Evolutionary conservation across 2,113 vertebrate genomes (phyloP).

Genomic region (Grammomys dolichurus): DNA sequence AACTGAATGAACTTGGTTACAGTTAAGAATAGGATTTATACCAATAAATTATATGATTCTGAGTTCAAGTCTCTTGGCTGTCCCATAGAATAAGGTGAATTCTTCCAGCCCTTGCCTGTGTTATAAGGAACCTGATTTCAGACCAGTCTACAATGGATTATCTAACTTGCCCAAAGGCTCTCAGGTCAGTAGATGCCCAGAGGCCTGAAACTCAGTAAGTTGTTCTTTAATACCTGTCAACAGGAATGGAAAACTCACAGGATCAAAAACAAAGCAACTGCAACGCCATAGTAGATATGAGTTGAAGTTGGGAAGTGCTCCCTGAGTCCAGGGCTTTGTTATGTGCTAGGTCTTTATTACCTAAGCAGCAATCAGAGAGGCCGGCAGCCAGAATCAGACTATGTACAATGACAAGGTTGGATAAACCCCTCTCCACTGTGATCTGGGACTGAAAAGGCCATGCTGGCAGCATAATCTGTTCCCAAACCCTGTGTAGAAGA

Average conservation of each 20-base stretch:
- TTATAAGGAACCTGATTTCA: conserved; percentile 4
- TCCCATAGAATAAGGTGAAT: background rate
- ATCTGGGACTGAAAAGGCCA: background rate
- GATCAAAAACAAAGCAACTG: background rate
- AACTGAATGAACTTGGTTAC: background rate
- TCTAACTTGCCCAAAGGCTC: background rate
- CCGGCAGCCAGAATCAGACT: background rate
- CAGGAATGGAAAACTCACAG: background rate
- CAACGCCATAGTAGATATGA: background rate
- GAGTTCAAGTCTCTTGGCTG: background rate
- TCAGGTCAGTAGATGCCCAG: background rate
- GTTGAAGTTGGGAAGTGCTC: background rate
- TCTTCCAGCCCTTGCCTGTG: background rate
- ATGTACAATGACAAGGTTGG: background rate
- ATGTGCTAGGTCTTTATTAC: background rate
- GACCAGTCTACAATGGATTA: background rate
- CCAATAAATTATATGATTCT: background rate
- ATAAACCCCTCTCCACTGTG: background rate
- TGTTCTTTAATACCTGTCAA: background rate
- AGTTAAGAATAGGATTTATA: background rate
- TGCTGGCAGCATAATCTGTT: background rate
- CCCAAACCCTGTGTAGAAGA: background rate
- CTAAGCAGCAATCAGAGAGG: background rate
- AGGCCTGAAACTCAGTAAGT: background rate
- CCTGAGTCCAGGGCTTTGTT: background rate